These are phyloP conservation scores for Neoascia interrupta DNA, from an alignment of 2,888 invertebrate genomes.

Conservation along the genomic window DNA sequence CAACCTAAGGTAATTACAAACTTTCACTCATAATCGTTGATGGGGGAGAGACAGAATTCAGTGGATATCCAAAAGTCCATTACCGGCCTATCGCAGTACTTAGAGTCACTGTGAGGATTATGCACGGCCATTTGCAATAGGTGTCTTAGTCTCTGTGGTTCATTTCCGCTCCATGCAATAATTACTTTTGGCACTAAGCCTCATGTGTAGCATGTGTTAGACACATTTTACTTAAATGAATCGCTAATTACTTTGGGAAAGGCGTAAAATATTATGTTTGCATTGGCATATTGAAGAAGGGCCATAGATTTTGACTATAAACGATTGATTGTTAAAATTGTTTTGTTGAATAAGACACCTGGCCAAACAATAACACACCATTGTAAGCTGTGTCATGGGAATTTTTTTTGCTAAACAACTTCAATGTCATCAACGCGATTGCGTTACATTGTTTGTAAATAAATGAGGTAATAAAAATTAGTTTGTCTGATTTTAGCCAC, in stretches of 20 bases:
- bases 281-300: background rate
- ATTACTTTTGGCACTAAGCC: conserved; percentile 23
- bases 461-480: conserved; percentile 25
- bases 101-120: conserved; percentile 26
- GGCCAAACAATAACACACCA: conserved; percentile 16
- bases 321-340: conserved; percentile 24
- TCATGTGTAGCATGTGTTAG: conserved; percentile 15
- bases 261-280: background rate
- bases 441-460: conserved; percentile 7
- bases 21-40: conserved; percentile 48
- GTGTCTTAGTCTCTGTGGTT: no score
- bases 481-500: background rate
- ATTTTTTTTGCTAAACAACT: conserved; percentile 1
- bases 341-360: conserved; percentile 5
- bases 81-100: conserved; percentile 41
- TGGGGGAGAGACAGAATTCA: background rate
- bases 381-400: conserved; percentile 25
- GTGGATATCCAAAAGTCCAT: conserved; percentile 32
- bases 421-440: conserved; percentile 23
- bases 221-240: conserved; percentile 10
- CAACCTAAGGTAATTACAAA: conserved; percentile 36
- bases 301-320: conserved; percentile 27
- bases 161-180: conserved; percentile 39
- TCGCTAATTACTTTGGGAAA: conserved; percentile 21
- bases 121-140: conserved; percentile 30